Evolutionary conservation across 2,113 vertebrate genomes (phyloP).

Genomic region (Nettapus auritus): DNA sequence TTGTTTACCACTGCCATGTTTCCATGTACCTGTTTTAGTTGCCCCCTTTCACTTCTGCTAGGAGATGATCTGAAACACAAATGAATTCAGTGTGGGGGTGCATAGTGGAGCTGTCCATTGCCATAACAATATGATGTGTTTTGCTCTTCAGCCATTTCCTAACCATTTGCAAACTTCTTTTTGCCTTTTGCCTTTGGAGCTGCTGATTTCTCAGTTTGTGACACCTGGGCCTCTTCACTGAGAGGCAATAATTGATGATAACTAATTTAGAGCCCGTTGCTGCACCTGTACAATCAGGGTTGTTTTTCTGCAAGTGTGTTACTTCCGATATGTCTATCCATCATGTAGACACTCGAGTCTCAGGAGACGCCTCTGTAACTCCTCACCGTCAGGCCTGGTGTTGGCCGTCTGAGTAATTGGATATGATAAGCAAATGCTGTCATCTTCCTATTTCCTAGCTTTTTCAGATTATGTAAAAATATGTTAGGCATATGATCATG

Average conservation of each 20-base stretch:
- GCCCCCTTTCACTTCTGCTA: background rate
- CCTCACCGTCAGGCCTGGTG: background rate
- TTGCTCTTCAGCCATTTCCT: background rate
- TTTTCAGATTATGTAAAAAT: background rate
- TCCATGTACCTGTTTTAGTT: background rate
- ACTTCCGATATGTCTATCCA: background rate
- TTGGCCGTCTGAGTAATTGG: background rate
- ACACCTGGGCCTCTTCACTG: background rate
- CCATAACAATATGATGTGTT: fast-evolving
- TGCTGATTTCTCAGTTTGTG: background rate
- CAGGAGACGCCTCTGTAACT: background rate
- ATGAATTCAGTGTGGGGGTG: background rate
- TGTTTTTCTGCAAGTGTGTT: background rate
- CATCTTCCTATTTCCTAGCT: background rate
- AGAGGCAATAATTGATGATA: background rate
- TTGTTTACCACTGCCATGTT: background rate
- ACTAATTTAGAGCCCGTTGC: background rate
- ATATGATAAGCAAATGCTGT: background rate
- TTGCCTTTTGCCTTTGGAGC: background rate
- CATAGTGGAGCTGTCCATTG: background rate
- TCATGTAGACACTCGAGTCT: background rate
- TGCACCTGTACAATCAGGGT: background rate
- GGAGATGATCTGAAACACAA: background rate
- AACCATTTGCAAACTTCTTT: background rate
- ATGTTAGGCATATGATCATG: background rate